Conservation (phyloP, 1,140 invertebrate genomes). For the Pachyrhynchus sulphureomaculatus region DNA sequence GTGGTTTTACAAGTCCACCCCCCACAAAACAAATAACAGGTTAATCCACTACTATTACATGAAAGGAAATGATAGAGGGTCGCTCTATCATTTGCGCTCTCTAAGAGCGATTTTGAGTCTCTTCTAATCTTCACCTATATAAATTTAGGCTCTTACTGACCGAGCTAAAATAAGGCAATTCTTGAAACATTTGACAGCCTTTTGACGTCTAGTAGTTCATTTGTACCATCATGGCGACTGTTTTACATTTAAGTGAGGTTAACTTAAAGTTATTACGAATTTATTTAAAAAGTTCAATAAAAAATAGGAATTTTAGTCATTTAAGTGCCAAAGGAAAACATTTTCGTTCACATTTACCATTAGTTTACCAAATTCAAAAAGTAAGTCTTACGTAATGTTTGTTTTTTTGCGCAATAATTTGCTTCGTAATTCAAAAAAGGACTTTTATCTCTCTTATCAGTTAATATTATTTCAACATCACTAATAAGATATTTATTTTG, state of each 20-base stretch:
- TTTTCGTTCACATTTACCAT: slow-evolving; percentile 13
- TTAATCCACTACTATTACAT: too few species aligned
- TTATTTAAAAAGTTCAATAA: slow-evolving; percentile 24
- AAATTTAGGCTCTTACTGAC: too few species aligned
- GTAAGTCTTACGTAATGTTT: slow-evolving; percentile 29
- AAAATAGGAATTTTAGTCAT: slow-evolving; percentile 29
- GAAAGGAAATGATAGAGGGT: too few species aligned
- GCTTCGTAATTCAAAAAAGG: background rate
- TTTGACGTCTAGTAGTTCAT: slow-evolving; percentile 16
- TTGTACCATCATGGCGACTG: slow-evolving; percentile 35
- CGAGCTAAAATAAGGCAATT: too few species aligned
- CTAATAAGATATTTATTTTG: background rate
- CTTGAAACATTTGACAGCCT: too few species aligned
- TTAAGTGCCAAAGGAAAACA: slow-evolving; percentile 22
- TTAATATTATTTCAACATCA: background rate
- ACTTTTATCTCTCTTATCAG: background rate
- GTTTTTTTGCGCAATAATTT: slow-evolving; percentile 2
- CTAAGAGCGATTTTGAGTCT: too few species aligned
- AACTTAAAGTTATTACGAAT: slow-evolving; percentile 35
- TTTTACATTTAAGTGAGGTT: slow-evolving; percentile 40
- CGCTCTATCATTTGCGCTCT: too few species aligned
- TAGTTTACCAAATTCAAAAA: slow-evolving; percentile 26
- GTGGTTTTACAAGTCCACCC: too few species aligned
- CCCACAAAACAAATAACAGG: too few species aligned
- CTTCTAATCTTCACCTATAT: too few species aligned